Evolutionary conservation across 1,140 invertebrate genomes (phyloP), one percentile per base, ranked within the genome.

Genomic region (Drosophila rhopaloa): DNA sequence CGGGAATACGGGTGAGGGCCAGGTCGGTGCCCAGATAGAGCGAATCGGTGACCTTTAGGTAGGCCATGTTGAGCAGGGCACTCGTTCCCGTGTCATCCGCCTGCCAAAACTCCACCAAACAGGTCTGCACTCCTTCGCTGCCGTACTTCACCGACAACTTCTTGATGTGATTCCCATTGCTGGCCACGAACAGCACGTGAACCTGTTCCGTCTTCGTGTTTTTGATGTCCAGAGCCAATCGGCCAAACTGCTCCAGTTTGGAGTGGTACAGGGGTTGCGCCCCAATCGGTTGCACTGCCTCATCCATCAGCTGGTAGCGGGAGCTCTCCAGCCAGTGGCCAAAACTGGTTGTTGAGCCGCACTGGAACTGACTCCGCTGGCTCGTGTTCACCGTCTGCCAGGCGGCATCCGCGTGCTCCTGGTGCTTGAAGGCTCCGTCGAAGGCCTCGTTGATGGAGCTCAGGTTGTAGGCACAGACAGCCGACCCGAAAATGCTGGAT

Each of bases 391-490:
- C 93, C 9, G 93, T 94, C 66, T 96, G 95, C 98, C 98, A 99
- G 4, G 95, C 94, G 5, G 96, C 96, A 27, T 94, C 94, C 0
- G 95, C 94, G 11, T 95, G 94, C 53, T 96, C 94, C 92, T 98
- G 97, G 75, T 96, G 95, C 81, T 98, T 98, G 93, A 98, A 99
- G 0, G 96, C 95, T 0, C 98, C 98, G 46, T 95, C 94, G 91
- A 99, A 99, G 0, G 97, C 95, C 6, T 95, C 93, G 46, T 96
- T 94, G 10, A 99, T 97, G 0, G 97, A 94, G 0, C 95, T 95
- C 93, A 98, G 95, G 85, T 96, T 97, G 93, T 97, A 99, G 0
- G 96, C 95, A 93, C 98, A 99, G 0, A 99, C 95, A 0, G 98
- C 98, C 9, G 98, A 98, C 7, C 98, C 98, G 11, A 95, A 94